Evolutionary conservation across 2,113 vertebrate species (phyloP).

Genomic region (Platichthys flesus): DNA sequence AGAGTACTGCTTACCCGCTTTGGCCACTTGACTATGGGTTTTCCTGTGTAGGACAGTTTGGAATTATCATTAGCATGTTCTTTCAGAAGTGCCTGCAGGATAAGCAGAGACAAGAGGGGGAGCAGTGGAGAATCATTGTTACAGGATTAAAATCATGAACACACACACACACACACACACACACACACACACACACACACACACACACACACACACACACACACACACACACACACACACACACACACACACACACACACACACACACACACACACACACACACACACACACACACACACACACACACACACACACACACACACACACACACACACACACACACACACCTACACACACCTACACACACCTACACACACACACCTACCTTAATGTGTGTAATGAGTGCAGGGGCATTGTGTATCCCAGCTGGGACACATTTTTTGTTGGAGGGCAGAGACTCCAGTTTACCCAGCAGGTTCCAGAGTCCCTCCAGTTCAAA

Average conservation of each 20-base stretch:
- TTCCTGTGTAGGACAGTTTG: slow-evolving; percentile 92
- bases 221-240: neutral
- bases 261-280: too few species aligned
- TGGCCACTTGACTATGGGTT: slow-evolving; percentile 95
- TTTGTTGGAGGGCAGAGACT: slow-evolving; percentile 92
- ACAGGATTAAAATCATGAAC: neutral
- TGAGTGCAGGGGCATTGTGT: slow-evolving; percentile 90
- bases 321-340: too few species aligned
- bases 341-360: too few species aligned
- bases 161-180: neutral
- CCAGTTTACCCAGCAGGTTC: slow-evolving; percentile 93
- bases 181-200: too few species aligned
- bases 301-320: too few species aligned
- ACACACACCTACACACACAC: too few species aligned
- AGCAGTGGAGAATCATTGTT: neutral
- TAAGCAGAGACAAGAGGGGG: neutral
- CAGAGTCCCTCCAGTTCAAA: slow-evolving; percentile 94
- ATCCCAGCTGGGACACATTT: slow-evolving; percentile 95
- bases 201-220: too few species aligned
- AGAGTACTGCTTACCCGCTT: slow-evolving; percentile 86
- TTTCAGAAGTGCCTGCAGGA: slow-evolving; percentile 87
- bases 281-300: too few species aligned
- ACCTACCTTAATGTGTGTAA: slow-evolving; percentile 89
- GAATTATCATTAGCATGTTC: slow-evolving; percentile 91
- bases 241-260: neutral